Percentiles rank a stretch among this genome's conserved stretches.
Conservation (phyloP, 2,113 vertebrate genomes). For the Notothenia coriiceps region DNA sequence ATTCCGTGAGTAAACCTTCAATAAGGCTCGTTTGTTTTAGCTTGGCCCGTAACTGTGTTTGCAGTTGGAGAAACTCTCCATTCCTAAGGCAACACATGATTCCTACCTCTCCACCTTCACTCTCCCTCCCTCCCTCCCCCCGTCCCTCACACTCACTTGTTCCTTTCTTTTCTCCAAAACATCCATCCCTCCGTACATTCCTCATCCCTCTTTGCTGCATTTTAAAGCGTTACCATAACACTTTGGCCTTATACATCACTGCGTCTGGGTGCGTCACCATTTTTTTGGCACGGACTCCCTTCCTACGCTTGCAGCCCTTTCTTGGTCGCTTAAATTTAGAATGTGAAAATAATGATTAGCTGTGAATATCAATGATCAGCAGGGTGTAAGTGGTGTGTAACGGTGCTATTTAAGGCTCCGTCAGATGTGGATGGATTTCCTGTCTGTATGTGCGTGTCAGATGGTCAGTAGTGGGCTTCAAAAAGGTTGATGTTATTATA, state of each 20-base stretch:
- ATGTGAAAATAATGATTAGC: slow-evolving; percentile 56
- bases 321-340: slow-evolving; percentile 41
- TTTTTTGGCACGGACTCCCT: slow-evolving; percentile 12
- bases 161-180: slow-evolving; percentile 50
- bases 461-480: slow-evolving; percentile 44
- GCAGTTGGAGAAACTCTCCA: slow-evolving; percentile 32
- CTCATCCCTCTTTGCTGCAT: slow-evolving; percentile 16
- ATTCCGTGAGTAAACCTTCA: slow-evolving; percentile 6
- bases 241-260: slow-evolving; percentile 5
- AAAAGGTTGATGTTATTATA: slow-evolving; percentile 23
- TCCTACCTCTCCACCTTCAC: slow-evolving; percentile 31
- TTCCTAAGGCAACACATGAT: slow-evolving; percentile 42
- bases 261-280: slow-evolving; percentile 25
- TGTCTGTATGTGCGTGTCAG: slow-evolving; percentile 34
- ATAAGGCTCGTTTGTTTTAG: slow-evolving; percentile 4
- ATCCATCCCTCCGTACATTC: slow-evolving; percentile 19
- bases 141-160: slow-evolving; percentile 37
- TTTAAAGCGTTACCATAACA: slow-evolving; percentile 39
- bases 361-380: slow-evolving; percentile 53
- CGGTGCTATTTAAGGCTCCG: slow-evolving; percentile 46
- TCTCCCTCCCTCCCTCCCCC: slow-evolving; percentile 15
- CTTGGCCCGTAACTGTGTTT: slow-evolving; percentile 35
- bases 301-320: slow-evolving; percentile 29
- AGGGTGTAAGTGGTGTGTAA: slow-evolving; percentile 41
- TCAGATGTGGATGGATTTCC: slow-evolving; percentile 41